Evolutionary conservation across 2,888 invertebrate species (phyloP), one percentile per base, ranked within the genome.

Genomic region (Lacanobia oleracea): DNA sequence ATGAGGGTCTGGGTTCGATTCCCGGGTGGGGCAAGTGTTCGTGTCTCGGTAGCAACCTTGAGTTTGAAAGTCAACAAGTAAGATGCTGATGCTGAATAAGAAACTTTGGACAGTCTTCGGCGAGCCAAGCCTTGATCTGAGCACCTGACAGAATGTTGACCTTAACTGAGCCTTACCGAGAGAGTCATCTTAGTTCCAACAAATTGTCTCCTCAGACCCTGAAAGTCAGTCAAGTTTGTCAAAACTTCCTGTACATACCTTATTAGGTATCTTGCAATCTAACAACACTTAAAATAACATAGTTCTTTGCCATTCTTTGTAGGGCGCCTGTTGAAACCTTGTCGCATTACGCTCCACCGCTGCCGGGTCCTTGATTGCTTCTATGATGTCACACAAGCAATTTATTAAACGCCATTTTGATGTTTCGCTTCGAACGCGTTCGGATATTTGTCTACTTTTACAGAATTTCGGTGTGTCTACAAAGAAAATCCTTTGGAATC

Each of bases 381-480:
- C 84, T 83, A 85, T 85, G 81, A 81, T 77, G 83, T 85, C 70
- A 70, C 84, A 87, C 82, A 82, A 85, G 77, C 83, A 71, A 86
- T 88, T 86, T 88, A 83, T 78, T 80, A 59, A 63, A 74, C 75
- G 86, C 86, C 87, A 86, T 88, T 86, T 87, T 84, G 79, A 70
- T 74, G 82, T 84, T 74, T 77, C 56, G 62, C n/a, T 43, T 53
- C 40, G 40, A 63, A 59, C 40, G 33, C 37, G 37, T 73, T 67
- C 51, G 67, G 40, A 67, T 75, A 61, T 61, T 61, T 73, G 73
- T 61, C 60, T 65, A 23, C 48, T 21, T 72, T 65, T 56, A 50
- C n/a, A 18, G 8, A 72, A 50, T 57, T 33, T 62, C 14, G 43
- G 21, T 63, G 57, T 57, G 43, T 72, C 71, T 45, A 23, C 62